A percentile compares a stretch with the other conserved stretches of the same genome.
Conservation (phyloP, 1,140 invertebrate species). For the Drosophila navojoa region DNA sequence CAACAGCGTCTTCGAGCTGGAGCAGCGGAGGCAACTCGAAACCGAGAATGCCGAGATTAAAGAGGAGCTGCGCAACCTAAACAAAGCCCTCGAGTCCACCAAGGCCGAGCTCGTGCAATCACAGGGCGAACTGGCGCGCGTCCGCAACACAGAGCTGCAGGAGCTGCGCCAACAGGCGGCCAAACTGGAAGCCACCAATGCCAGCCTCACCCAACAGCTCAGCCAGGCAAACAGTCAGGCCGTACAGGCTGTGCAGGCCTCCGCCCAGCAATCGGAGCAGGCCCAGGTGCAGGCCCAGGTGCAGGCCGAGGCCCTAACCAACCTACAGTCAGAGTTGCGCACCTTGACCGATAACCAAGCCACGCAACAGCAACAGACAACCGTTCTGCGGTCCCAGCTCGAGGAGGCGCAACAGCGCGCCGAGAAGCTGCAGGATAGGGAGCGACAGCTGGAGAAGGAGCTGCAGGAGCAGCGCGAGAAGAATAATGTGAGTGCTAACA, state of each 20-base stretch:
- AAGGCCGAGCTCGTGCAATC: conserved; percentile 59
- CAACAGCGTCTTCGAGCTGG: conserved; percentile 76
- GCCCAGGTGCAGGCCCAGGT: conserved; percentile 57
- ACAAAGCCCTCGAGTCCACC: conserved; percentile 67
- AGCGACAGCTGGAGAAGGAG: conserved; percentile 84
- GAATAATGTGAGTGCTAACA: conserved; percentile 88
- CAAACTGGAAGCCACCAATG: conserved; percentile 51
- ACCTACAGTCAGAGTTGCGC: conserved; percentile 47
- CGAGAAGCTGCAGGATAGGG: conserved; percentile 61
- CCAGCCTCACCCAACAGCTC: conserved; percentile 42
- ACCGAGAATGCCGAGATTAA: conserved; percentile 70
- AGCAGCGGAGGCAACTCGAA: conserved; percentile 72
- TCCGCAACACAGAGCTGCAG: conserved; percentile 60
- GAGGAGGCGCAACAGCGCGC: conserved; percentile 58
- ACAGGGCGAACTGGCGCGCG: conserved; percentile 54
- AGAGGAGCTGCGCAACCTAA: conserved; percentile 69
- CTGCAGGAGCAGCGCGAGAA: conserved; percentile 88
- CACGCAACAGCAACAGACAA: conserved; percentile 52
- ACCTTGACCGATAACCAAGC: conserved; percentile 46
- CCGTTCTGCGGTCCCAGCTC: conserved; percentile 62
- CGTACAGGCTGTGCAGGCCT: conserved; percentile 51
- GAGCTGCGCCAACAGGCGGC: conserved; percentile 50
- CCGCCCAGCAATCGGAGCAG: conserved; percentile 63
- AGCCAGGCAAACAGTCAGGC: conserved; percentile 53
- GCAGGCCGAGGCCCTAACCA: conserved; percentile 51